A percentile compares a stretch with the other conserved stretches of the same genome.
phyloP scores from a whole-genome alignment of 2,888 invertebrate genomes.

The Sphinx pinastri region DNA sequence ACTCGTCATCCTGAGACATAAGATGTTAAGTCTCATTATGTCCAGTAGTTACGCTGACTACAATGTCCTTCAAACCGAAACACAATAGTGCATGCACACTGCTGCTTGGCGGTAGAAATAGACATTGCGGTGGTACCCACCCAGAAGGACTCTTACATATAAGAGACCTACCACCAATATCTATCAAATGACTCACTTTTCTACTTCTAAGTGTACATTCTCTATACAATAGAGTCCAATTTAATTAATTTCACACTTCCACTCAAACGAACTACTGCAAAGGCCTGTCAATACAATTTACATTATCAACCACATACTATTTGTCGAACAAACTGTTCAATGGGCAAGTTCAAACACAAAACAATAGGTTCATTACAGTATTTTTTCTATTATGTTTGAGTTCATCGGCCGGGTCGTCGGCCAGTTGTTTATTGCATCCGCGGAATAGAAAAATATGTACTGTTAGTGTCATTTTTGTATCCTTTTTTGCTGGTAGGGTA shows the following conservation, averaged over 20 bases:
- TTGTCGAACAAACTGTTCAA: slow-evolving; percentile 30
- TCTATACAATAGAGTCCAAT: background rate
- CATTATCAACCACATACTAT: slow-evolving; percentile 29
- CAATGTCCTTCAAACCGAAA: too few species aligned
- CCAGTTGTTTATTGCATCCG: slow-evolving; percentile 23
- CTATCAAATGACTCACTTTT: too few species aligned
- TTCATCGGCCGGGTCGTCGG: slow-evolving; percentile 39
- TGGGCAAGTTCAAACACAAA: slow-evolving; percentile 42
- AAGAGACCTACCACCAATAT: too few species aligned
- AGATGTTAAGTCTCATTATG: too few species aligned
- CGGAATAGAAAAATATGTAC: slow-evolving; percentile 1
- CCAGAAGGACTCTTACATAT: too few species aligned
- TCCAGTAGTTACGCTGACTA: too few species aligned
- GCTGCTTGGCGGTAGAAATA: too few species aligned
- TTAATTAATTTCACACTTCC: background rate
- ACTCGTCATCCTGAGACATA: too few species aligned
- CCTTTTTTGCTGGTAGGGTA: too few species aligned
- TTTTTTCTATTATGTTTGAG: slow-evolving; percentile 38
- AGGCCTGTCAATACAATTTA: background rate
- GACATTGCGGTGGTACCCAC: too few species aligned
- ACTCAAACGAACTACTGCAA: background rate
- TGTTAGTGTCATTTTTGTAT: background rate
- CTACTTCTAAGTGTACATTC: too few species aligned
- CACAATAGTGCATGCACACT: too few species aligned
- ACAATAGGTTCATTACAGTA: slow-evolving; percentile 40